Conservation (phyloP, 1,140 invertebrate species). For the Hylaeus volcanicus region DNA sequence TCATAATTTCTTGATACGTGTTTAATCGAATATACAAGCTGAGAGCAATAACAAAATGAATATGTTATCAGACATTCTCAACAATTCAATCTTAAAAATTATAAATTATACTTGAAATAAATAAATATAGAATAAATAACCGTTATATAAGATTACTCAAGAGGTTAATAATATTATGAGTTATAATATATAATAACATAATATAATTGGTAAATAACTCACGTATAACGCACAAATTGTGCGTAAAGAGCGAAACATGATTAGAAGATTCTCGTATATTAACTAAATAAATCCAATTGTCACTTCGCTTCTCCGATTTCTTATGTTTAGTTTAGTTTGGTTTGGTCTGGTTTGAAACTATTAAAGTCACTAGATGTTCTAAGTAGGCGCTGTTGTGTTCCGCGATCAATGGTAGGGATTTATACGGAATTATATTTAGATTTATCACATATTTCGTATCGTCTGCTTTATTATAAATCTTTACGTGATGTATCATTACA, state of each 20-base stretch:
- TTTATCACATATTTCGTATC: too few relatives aligned
- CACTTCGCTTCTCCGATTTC: not conserved
- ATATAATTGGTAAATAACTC: not conserved
- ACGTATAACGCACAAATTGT: conserved; percentile 4
- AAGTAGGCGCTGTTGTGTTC: too few relatives aligned
- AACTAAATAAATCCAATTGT: not conserved
- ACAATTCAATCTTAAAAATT: not conserved
- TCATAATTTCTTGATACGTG: not conserved
- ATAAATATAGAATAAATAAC: conserved; percentile 9
- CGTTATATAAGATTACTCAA: conserved; percentile 20
- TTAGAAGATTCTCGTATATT: not conserved
- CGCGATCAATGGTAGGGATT: too few relatives aligned
- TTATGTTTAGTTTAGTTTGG: not conserved
- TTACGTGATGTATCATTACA: too few relatives aligned
- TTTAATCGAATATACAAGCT: not conserved
- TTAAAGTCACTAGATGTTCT: too few relatives aligned
- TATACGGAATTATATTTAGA: too few relatives aligned
- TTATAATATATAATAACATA: not conserved
- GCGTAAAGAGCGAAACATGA: conserved; percentile 15
- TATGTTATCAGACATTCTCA: not conserved
- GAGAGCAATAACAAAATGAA: not conserved
- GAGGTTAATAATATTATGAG: conserved; percentile 13
- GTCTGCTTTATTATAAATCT: too few relatives aligned
- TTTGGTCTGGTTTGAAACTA: too few relatives aligned
- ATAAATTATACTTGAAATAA: not conserved